Conservation (phyloP, 1,140 invertebrate genomes). For the Philopotamus ludificatus region DNA sequence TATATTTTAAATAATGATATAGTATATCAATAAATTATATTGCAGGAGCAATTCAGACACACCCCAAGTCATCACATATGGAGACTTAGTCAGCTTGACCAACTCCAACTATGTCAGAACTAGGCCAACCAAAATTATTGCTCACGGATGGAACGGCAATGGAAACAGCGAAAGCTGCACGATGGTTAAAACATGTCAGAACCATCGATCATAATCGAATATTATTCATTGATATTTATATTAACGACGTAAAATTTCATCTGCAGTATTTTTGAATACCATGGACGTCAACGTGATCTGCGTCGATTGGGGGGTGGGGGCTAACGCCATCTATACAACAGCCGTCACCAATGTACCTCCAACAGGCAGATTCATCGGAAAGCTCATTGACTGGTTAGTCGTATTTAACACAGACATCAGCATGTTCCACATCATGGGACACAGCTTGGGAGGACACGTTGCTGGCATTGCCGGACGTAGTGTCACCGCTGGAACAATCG, state of each 20-base stretch:
- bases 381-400: slow-evolving; percentile 57
- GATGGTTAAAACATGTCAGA: slow-evolving; percentile 1
- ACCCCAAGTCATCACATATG: background rate
- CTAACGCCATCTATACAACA: slow-evolving; percentile 50
- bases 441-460: slow-evolving; percentile 62
- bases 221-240: background rate
- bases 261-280: slow-evolving; percentile 48
- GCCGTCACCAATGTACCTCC: slow-evolving; percentile 52
- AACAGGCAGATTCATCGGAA: slow-evolving; percentile 54
- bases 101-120: background rate
- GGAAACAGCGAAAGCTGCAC: too few species aligned
- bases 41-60: background rate
- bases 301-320: slow-evolving; percentile 56
- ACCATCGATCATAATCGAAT: background rate
- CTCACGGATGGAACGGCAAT: slow-evolving; percentile 43
- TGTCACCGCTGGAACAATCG: slow-evolving; percentile 32
- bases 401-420: slow-evolving; percentile 41
- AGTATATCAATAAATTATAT: background rate
- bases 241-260: background rate
- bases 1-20: background rate
- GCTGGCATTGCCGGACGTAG: slow-evolving; percentile 52
- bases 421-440: slow-evolving; percentile 57
- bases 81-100: background rate
- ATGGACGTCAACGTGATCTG: slow-evolving; percentile 59
- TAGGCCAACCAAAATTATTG: slow-evolving; percentile 2